Evolutionary conservation across 1,140 invertebrate genomes (phyloP), one percentile per base, ranked within the genome.

Genomic region (Laodelphax striatellus): DNA sequence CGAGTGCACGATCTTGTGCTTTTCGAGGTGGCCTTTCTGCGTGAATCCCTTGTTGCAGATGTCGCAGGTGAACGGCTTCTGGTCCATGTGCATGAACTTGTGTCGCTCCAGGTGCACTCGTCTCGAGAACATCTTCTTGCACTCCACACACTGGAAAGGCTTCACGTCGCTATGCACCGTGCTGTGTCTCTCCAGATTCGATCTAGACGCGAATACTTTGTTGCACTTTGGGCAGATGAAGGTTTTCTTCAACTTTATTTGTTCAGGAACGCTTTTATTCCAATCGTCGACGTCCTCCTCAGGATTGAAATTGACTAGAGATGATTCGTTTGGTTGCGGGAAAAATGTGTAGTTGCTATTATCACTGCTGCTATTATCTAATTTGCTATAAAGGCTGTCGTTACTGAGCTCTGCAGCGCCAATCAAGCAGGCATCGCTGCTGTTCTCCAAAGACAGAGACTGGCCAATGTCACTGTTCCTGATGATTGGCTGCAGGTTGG

Each of bases 111-210:
- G 44, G n/a, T 44, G 42, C 16, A 58, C 22, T 2, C 44, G 43
- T 14, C 44, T 8, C 17, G 57, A 14, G 42, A 58, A 58, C 57
- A 58, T 58, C 31, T 44, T 58, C 17, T 58, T 44, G 31, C 57
- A 58, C 13, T 44, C 38, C 3, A 44, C 57, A 31, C 57, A 58
- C 57, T 58, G 55, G 58, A 68, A 50, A 11, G 66, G 67, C 58
- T 71, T 71, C 24, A 62, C 55, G 4, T 67, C 71, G 13, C 67
- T 66, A 56, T 72, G 71, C 16, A 50, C 46, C 1, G 21, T 14
- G 14, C 46, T 22, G 21, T 50, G 46, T 10, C 46, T 5, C 21
- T 50, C 46, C 14, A 50, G 21, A 17, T 50, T 50, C 14, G 46
- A 50, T 8, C 21, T 6, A 6, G 46, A 50, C 8, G 46, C 46